Conservation (phyloP, 2,113 vertebrate genomes). For the Onychostoma macrolepis region DNA sequence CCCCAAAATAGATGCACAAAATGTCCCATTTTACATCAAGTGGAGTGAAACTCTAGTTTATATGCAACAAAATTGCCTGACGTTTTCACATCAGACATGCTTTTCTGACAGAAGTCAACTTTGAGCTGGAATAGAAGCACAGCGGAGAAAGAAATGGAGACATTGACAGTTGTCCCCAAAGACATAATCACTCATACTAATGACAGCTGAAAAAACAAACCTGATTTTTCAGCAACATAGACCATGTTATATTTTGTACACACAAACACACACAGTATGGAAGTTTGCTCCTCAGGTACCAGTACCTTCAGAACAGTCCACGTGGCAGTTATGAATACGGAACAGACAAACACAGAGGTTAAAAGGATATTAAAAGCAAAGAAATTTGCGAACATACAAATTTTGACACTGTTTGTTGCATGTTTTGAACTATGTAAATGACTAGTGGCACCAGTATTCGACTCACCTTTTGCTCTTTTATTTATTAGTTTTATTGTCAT, state of each 20-base stretch:
- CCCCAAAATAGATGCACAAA: conserved; percentile 4
- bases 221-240: conserved; percentile 47
- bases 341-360: conserved; percentile 64
- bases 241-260: conserved; percentile 18
- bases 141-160: not conserved
- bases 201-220: conserved; percentile 52
- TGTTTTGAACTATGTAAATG: not conserved
- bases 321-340: conserved; percentile 58
- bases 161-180: not conserved
- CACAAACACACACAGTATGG: conserved; percentile 28
- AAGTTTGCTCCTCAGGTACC: conserved; percentile 51
- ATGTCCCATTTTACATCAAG: conserved; percentile 29
- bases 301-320: conserved; percentile 61
- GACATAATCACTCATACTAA: conserved; percentile 19
- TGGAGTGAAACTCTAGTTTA: conserved; percentile 35
- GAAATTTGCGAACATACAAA: not conserved
- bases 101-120: not conserved
- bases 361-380: conserved; percentile 47
- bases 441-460: not conserved
- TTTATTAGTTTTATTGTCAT: too few relatives aligned
- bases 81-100: not conserved
- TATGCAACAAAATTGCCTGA: not conserved
- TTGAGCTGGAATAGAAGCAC: conserved; percentile 43
- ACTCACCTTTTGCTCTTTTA: not conserved
- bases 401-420: not conserved